Conservation (phyloP, 2,797 vertebrate species). For the Rallus crepitans region DNA sequence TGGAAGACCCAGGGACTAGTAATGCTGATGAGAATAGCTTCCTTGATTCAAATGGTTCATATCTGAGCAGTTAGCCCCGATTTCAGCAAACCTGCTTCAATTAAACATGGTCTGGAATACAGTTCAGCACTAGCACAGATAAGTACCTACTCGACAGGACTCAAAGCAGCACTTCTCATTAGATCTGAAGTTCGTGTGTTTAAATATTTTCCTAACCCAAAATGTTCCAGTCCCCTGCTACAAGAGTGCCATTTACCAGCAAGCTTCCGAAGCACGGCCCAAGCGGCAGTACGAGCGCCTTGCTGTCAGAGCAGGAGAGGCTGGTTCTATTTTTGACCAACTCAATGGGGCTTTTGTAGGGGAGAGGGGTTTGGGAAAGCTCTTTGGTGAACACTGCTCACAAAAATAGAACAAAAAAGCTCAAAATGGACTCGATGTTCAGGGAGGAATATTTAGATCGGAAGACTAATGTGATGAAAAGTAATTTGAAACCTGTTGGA, state of each 20-base stretch:
- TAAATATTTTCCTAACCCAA: neutral
- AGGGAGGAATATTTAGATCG: neutral
- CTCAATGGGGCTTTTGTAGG: neutral
- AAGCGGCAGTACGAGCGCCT: neutral
- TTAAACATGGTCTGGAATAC: neutral
- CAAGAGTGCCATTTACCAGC: neutral
- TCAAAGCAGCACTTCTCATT: neutral
- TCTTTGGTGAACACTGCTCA: neutral
- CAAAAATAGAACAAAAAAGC: neutral
- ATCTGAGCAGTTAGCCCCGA: neutral
- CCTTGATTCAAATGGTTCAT: neutral
- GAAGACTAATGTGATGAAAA: slow-evolving; percentile 19
- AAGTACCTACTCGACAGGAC: neutral
- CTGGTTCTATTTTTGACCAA: neutral
- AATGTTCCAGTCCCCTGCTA: neutral
- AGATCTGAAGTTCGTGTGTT: neutral
- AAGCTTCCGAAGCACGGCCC: neutral
- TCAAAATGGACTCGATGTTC: neutral
- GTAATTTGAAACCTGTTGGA: slow-evolving; percentile 26
- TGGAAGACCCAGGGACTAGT: neutral
- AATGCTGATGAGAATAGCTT: neutral
- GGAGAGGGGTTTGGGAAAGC: neutral
- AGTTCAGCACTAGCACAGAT: neutral
- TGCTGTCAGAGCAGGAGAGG: neutral
- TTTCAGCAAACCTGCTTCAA: neutral